phyloP scores from a whole-genome alignment of 2,113 vertebrate genomes.

The Poicephalus meyeri region DNA sequence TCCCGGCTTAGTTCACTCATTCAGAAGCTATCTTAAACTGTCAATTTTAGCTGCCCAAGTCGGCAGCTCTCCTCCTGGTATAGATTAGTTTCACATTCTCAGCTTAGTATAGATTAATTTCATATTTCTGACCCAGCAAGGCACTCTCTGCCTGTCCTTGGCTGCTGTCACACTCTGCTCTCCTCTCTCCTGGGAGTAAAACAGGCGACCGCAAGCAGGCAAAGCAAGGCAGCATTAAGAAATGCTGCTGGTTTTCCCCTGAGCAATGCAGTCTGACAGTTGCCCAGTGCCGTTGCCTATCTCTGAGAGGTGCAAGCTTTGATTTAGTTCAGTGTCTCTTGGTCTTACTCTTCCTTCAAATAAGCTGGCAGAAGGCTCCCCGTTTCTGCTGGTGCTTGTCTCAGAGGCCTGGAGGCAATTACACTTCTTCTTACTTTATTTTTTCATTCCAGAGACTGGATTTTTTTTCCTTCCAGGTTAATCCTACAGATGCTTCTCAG shows the following conservation, averaged over 20 bases:
- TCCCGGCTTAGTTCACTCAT: conserved; percentile 5
- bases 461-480: background rate
- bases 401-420: background rate
- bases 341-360: background rate
- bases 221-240: background rate
- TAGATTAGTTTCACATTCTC: background rate
- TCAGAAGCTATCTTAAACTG: background rate
- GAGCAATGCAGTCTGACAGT: background rate
- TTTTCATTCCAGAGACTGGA: background rate
- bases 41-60: conserved; percentile 22
- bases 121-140: conserved; percentile 2
- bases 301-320: background rate
- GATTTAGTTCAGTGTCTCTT: background rate
- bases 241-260: background rate
- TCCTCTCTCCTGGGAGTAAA: background rate
- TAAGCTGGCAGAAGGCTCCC: background rate
- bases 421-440: background rate
- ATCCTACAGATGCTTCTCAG: background rate
- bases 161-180: background rate
- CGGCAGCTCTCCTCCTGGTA: background rate
- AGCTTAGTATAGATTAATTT: conserved; percentile 18
- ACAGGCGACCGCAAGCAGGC: accelerated
- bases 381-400: background rate
- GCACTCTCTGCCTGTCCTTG: background rate
- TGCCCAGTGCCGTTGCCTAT: background rate